Evolutionary conservation across 2,888 invertebrate species (phyloP), one percentile per base, ranked within the genome.

Genomic region (Coecobrya sp.): DNA sequence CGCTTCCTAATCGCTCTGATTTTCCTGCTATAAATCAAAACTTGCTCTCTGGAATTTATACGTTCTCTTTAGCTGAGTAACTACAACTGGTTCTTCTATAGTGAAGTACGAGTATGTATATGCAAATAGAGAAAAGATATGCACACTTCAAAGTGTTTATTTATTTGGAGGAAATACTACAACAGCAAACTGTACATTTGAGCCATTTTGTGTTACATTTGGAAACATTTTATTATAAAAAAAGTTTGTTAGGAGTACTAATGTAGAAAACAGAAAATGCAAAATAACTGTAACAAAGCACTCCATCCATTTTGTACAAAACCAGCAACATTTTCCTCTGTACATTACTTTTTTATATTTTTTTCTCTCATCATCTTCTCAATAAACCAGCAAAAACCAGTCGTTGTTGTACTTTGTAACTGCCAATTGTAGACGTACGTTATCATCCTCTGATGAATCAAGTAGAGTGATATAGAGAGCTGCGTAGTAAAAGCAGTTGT

Each of bases 21-120:
- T 93, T 91, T 89, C 84, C 86, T 91, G 88, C 91, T 87, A 93
- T 93, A 93, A 93, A 93, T 93, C 93, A 93, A 93, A 93, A 92
- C 89, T 92, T 88, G 89, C 65, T 79, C 87, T 25, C 79, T 92
- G 90, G 90, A 93, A 93, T 92, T 79, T 79, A 49, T 79, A 22
- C 87, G 7, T 73, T 73, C 73, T 73, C 1, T 45, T 73, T 36
- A 0, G 19, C 42, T 70, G 70, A 25, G 52, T 36, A n/a, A 11
- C 79, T 79, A 25, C 27, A 11, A 7, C 73, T 73, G 36, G 3
- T 7, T 36, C 36, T 36, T 36, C 36, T 42, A 5, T 22, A 42
- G 1, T 42, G 73, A 36, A 36, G 36, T 36, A 36, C 42, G 13
- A 30, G 70, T n/a, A 70, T 13, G 70, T 70, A 70, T 19, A 68